phyloP scores from a whole-genome alignment of 35 echinoderm and acorn worm species.

The Amphiura filiformis region DNA sequence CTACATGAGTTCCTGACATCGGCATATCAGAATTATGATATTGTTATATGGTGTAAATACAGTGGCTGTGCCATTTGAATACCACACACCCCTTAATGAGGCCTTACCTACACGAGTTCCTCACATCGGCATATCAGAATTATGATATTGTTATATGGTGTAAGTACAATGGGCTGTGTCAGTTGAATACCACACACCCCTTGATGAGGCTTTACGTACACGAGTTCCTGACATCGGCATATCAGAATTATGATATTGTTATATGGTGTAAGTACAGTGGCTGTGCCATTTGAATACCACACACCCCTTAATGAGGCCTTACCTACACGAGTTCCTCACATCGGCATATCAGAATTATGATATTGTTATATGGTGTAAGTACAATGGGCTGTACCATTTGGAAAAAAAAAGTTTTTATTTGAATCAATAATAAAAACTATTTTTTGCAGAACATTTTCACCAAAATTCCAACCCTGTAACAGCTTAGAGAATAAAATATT shows the following conservation, averaged over 20 bases:
- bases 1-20: constrained; percentile 94
- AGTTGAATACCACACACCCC: too few species aligned
- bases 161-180: too few species aligned
- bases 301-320: constrained; percentile 86
- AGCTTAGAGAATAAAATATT: too few species aligned
- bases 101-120: constrained; percentile 91
- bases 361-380: constrained; percentile 99
- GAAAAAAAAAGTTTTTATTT: too few species aligned
- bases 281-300: too few species aligned
- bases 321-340: constrained; percentile 92
- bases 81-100: too few species aligned
- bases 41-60: constrained; percentile 99
- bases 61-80: too few species aligned
- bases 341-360: constrained; percentile 93
- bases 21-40: constrained; percentile 94
- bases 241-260: constrained; percentile 95
- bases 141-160: constrained; percentile 99
- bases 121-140: constrained; percentile 86
- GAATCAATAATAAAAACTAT: too few species aligned
- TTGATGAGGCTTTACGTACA: constrained; percentile 85
- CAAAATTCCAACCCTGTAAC: too few species aligned
- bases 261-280: constrained; percentile 99
- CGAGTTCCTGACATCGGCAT: constrained; percentile 92
- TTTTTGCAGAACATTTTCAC: too few species aligned
- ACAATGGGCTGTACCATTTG: too few species aligned